Conservation (phyloP, 2,113 vertebrate species). For the Hippoglossus stenolepis region DNA sequence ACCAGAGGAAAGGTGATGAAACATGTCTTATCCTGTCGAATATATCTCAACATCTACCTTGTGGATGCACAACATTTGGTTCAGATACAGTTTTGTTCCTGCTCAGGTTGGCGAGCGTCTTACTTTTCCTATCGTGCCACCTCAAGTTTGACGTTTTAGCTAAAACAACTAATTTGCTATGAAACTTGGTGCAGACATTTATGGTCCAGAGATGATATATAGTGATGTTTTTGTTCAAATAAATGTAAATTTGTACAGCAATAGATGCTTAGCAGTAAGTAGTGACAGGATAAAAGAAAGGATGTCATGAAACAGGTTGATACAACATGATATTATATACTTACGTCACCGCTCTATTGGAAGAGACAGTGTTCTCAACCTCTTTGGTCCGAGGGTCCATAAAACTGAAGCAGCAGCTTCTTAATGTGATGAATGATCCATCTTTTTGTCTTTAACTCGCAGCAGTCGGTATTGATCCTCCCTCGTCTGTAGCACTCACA, state of each 20-base stretch:
- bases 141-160: too few species aligned
- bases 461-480: slow-evolving; percentile 92
- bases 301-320: not conserved
- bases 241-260: not conserved
- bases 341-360: not conserved
- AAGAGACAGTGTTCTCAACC: slow-evolving; percentile 78
- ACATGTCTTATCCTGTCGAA: too few species aligned
- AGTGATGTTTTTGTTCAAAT: too few species aligned
- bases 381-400: slow-evolving; percentile 96
- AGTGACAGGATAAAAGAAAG: not conserved
- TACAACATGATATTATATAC: not conserved
- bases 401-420: slow-evolving; percentile 93
- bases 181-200: too few species aligned
- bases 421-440: slow-evolving; percentile 21
- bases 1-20: too few species aligned
- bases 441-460: slow-evolving; percentile 71
- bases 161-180: too few species aligned
- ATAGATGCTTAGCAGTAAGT: not conserved
- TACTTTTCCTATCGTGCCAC: too few species aligned
- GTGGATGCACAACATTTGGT: too few species aligned
- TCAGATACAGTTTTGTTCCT: too few species aligned
- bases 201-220: too few species aligned
- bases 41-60: too few species aligned
- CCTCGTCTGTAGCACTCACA: slow-evolving; percentile 64
- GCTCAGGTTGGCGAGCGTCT: too few species aligned